Percentiles rank a stretch among this genome's conserved stretches.
Evolutionary conservation across 2,888 invertebrate species (phyloP).

Genomic region (Caenorhabditis sp.): DNA sequence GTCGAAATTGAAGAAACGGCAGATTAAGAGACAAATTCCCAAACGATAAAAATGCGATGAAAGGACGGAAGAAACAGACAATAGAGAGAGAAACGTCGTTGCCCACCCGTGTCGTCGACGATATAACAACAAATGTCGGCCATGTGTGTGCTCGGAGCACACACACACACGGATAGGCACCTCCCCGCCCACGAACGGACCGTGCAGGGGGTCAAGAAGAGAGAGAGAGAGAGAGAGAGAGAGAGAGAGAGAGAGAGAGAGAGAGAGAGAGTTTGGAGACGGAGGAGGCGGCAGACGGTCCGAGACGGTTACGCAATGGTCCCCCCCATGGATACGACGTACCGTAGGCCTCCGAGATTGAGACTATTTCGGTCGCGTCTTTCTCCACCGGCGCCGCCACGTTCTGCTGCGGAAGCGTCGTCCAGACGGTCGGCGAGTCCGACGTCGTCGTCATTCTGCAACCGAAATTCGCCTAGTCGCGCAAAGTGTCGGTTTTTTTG

Average conservation of each 20-base stretch:
- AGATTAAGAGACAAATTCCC: background rate
- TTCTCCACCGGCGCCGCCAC: slow-evolving; percentile 2
- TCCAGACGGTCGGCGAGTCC: slow-evolving; percentile 39
- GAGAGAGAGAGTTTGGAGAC: background rate
- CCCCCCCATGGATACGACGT: no score
- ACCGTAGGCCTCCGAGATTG: slow-evolving; percentile 38
- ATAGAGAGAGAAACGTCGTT: background rate
- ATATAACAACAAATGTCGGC: slow-evolving; percentile 34
- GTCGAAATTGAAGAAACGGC: no score
- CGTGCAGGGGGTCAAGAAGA: background rate
- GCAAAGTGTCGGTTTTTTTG: no score
- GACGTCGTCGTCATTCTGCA: slow-evolving; percentile 31
- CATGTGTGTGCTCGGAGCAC: slow-evolving; percentile 6
- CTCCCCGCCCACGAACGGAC: background rate
- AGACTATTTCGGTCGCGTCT: slow-evolving; percentile 11
- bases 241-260: background rate
- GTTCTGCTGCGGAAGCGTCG: slow-evolving; percentile 1
- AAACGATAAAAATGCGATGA: slow-evolving; percentile 1
- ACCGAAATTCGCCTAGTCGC: no score
- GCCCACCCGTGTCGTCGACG: slow-evolving; percentile 17
- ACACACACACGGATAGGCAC: background rate
- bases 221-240: background rate
- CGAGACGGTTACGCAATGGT: slow-evolving; percentile 29
- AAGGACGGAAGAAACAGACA: background rate
- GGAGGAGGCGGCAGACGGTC: background rate